Percentiles rank a stretch among this genome's conserved stretches.
Conservation (phyloP, 1,140 invertebrate species). For the Drosophila kurseongensis region DNA sequence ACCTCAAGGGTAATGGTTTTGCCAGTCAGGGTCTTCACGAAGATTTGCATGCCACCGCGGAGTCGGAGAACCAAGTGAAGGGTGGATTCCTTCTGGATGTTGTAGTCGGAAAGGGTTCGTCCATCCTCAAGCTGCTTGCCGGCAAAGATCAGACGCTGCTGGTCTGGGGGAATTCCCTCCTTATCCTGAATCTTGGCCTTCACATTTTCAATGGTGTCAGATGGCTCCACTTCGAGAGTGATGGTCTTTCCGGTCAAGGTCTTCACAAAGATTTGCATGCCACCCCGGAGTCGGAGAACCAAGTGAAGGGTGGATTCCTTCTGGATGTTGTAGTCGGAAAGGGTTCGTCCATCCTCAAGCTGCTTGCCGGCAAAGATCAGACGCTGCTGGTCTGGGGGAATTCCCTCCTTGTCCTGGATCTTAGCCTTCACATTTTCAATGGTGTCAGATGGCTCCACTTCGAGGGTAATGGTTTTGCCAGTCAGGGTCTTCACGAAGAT, state of each 20-base stretch:
- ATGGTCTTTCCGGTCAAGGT: conserved; percentile 96
- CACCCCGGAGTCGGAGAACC: conserved; percentile 89
- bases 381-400: conserved; percentile 87
- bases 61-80: no score
- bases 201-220: conserved; percentile 91
- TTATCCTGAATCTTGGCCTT: conserved; percentile 91
- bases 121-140: conserved; percentile 89
- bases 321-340: conserved; percentile 87
- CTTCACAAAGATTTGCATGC: conserved; percentile 98
- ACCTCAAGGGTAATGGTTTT: no score
- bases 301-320: conserved; percentile 90
- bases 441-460: conserved; percentile 89
- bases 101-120: no score
- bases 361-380: conserved; percentile 87
- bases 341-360: conserved; percentile 86
- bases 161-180: conserved; percentile 87
- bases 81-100: no score
- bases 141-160: conserved; percentile 85
- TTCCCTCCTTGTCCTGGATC: conserved; percentile 89
- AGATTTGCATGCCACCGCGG: no score
- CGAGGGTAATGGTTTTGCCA: conserved; percentile 96
- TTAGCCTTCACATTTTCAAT: conserved; percentile 92
- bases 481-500: conserved; percentile 97
- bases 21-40: no score
- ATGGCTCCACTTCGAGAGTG: conserved; percentile 91